Evolutionary conservation across 2,113 vertebrate species (phyloP), one percentile per base, ranked within the genome.

Genomic region (Tretioscincus oriximinensis): DNA sequence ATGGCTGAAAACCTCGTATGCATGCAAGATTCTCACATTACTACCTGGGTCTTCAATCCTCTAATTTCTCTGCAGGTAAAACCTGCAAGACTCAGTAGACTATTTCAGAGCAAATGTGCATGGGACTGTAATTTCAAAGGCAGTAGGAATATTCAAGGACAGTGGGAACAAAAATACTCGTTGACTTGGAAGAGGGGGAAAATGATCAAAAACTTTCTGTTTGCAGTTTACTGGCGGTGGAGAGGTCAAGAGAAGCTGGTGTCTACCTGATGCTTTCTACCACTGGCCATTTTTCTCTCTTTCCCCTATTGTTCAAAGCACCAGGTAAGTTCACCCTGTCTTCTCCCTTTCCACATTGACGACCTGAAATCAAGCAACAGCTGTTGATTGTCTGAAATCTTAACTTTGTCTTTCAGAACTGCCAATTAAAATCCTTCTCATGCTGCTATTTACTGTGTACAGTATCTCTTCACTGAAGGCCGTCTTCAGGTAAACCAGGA

Each of bases 211-310:
- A 58, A 14, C 65, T 60, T 73, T 73, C 20, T 5, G 78, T 84
- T 86, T 87, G 89, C 78, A 99, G 98, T 88, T 91, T 99, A 80
- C 84, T 99, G 84, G 96, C 98, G 3, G 96, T 99, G 45, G 96
- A 97, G 90, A 97, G 89, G 90, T 95, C 93, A 83, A 95, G 95
- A 90, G 97, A 99, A 89, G 97, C 98, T 90, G 94, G 96, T n/a
- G 95, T 95, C 73, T 99, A 97, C 88, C 90, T 99, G 85, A 86
- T 99, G 60, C 94, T 99, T 86, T 82, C 94, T 75, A 97, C 97
- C 54, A 95, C 97, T 0, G 98, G 97, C 4, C 98, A 99, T 84
- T 96, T 96, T 88, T 99, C 98, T 0, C 95, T 99, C 76, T 98
- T 99, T 83, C 98, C 98, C 0, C 91, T 99, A 81, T 81, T 99